Base-by-base conservation (phyloP, 1,140 invertebrate genomes). In the Mylabris phalerata region DNA sequence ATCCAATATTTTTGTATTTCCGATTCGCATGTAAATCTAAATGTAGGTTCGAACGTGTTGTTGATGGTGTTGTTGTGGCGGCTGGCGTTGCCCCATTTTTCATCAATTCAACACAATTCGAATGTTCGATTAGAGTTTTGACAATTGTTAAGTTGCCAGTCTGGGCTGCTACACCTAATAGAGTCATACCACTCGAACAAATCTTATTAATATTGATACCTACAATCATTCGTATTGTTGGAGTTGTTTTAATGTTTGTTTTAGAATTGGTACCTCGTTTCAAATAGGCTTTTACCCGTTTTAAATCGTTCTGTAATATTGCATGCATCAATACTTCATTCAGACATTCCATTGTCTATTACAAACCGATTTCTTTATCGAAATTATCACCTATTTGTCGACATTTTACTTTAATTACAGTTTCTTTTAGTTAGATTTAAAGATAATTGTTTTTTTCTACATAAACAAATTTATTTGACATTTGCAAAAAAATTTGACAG, bases 141-240 rank as follows among this genome's bases (percentile, higher is more conserved):
- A 79, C 65, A 42, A 78, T 69, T 46, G 68, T 49, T 45, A 75
- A 57, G 61, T 77, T 73, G 46, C 78, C 77, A 45, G 75, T 68
- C 65, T 78, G 71, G 44, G 75, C 78, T 47, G 77, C 78, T 32
- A 72, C 71, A 19, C 77, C 76, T 41, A 79, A 59, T 19, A 75
- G 68, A 26, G 78, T 77, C 51, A 72, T 70, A 27, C 78, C 78
- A 61, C 70, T 72, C 24, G 69, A 68, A 59, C 75, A 75, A 40
- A 77, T 68, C 60, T 71, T 71, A 65, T 79, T 79, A 11, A 78
- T 70, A 62, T 77, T 74, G 9, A 75, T 75, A 61, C 76, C 78
- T 79, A 60, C 11, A 68, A 67, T 19, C 19, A 19, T 46, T 49
- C 55, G 45, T 48, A 52, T 32, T 32, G 7, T 32, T 5, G 4